Evolutionary conservation across 2,888 invertebrate genomes (phyloP).

Genomic region (Lottia scabra): DNA sequence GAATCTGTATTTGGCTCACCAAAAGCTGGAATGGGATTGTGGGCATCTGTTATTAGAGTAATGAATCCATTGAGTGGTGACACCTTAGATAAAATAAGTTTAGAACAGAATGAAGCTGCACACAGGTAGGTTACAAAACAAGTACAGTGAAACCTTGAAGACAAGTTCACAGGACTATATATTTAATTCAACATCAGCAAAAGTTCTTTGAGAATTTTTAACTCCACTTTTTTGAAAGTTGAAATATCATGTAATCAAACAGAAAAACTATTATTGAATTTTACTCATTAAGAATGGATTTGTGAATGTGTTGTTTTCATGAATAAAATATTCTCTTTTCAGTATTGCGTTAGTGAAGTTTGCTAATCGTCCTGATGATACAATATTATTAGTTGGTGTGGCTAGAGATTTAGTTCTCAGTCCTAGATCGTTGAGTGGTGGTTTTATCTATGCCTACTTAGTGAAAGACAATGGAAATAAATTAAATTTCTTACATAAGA

Average conservation of each 20-base stretch:
- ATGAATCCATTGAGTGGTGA: constrained; percentile 77
- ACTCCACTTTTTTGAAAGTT: too few relatives aligned
- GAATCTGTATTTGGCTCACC: constrained; percentile 96
- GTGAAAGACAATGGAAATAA: constrained; percentile 81
- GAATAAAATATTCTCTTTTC: constrained; percentile 40
- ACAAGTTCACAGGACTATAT: too few relatives aligned
- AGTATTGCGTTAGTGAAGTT: constrained; percentile 86
- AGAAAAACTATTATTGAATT: too few relatives aligned
- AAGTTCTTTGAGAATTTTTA: too few relatives aligned
- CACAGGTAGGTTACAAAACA: constrained; percentile 75
- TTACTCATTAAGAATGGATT: too few relatives aligned
- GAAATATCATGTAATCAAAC: too few relatives aligned
- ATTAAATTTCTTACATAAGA: constrained; percentile 93
- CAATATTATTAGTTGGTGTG: constrained; percentile 86
- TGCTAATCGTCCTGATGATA: constrained; percentile 75
- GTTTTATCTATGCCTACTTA: constrained; percentile 86
- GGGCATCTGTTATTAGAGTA: constrained; percentile 81
- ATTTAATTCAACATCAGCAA: too few relatives aligned
- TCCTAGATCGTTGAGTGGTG: constrained; percentile 85
- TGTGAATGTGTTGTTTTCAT: too few relatives aligned
- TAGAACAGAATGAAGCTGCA: constrained; percentile 97
- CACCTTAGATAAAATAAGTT: constrained; percentile 76
- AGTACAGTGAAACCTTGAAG: too few relatives aligned
- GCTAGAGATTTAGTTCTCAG: constrained; percentile 91
- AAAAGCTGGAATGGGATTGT: constrained; percentile 92